Conservation (phyloP, 2,113 vertebrate genomes). For the Gopherus evgoodei region DNA sequence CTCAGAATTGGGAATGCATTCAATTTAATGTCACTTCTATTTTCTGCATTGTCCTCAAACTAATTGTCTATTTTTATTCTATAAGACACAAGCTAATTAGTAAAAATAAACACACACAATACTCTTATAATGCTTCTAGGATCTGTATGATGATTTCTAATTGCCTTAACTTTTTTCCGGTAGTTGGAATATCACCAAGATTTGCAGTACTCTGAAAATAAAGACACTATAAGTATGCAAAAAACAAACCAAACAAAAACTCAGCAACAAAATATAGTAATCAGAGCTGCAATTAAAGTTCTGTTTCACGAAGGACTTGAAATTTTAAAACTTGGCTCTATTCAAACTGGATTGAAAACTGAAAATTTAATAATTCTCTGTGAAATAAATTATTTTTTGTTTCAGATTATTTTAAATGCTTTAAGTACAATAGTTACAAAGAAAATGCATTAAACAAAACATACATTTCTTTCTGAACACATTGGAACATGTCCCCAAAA, state of each 20-base stretch:
- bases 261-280: neutral
- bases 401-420: neutral
- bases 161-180: neutral
- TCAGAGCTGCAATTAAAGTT: neutral
- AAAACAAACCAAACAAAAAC: neutral
- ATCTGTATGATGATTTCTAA: neutral
- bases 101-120: neutral
- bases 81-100: neutral
- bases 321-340: neutral
- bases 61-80: neutral
- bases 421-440: neutral
- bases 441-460: neutral
- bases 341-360: neutral
- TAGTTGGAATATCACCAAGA: neutral
- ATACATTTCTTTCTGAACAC: too few relatives aligned
- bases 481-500: neutral
- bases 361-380: neutral
- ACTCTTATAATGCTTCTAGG: neutral
- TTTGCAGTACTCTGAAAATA: neutral
- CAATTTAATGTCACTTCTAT: neutral
- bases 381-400: neutral
- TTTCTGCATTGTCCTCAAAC: neutral
- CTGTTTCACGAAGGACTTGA: neutral
- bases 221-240: neutral
- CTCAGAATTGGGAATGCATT: neutral